Base-by-base conservation (phyloP, 2,888 invertebrate genomes). In the Arge pagana region DNA sequence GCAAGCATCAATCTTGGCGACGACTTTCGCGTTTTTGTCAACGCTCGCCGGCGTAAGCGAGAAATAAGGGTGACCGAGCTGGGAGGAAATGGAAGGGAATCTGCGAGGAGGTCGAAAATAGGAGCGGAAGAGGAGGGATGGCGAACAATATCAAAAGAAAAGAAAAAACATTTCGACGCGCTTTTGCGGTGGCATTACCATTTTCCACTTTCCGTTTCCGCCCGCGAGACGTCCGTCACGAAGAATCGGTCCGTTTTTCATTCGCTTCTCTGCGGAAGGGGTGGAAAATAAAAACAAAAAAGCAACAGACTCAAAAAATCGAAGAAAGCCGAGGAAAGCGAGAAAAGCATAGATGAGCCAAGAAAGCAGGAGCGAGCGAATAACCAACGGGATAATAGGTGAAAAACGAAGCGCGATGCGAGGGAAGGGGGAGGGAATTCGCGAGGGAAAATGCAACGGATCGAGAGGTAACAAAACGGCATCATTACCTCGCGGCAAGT, bases 1-100 rank as follows among this genome's bases (percentile, higher is more conserved):
- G 59, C 30, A 42, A 56, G 58, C 69, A 70, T 70, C 68, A 67
- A 70, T 70, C 70, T 68, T 68, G 67, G 57, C 67, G 68, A n/a
- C n/a, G n/a, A 63, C 65, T 66, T 61, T 61, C 61, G 58, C 65
- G n/a, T 63, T 66, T 66, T 66, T 65, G 58, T 63, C 62, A 62
- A 31, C n/a, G n/a, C n/a, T n/a, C n/a, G 48, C 18, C n/a, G 31
- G 13, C 33, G 21, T 10, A 28, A 33, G 18, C n/a, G 8, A 18
- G 3, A 28, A 26, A 41, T n/a, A 26, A 23, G 39, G 40, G 40
- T 6, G n/a, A 13, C 11, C 5, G 4, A 3, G 11, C 19, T 31
- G 13, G 8, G 4, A 8, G 7, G n/a, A 13, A 18, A 16, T 2
- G 23, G 23, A 21, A 39, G 23, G 18, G 1, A 15, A 16, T 8